These are phyloP conservation scores for Cerastis leucographa DNA, from an alignment of 2,888 invertebrate species.

Conservation along the genomic window DNA sequence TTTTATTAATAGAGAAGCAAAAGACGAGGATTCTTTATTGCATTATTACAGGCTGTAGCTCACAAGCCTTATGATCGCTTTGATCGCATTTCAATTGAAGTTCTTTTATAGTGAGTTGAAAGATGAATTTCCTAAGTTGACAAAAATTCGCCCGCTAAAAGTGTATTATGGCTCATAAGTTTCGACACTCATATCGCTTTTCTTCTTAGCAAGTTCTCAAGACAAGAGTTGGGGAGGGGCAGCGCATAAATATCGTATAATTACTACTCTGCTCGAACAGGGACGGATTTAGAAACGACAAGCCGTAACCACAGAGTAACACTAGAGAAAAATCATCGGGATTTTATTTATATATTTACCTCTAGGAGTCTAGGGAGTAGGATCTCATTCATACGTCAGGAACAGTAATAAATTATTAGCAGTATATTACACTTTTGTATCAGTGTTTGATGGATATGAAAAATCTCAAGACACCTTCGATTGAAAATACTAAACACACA, in stretches of 20 bases:
- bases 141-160: slow-evolving; percentile 61
- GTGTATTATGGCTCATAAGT: slow-evolving; percentile 69
- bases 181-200: slow-evolving; percentile 77
- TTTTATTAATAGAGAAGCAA: slow-evolving; percentile 58
- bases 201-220: slow-evolving; percentile 73
- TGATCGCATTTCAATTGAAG: slow-evolving; percentile 58
- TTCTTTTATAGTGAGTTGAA: slow-evolving; percentile 53
- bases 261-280: slow-evolving; percentile 78
- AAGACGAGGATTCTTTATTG: slow-evolving; percentile 53
- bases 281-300: slow-evolving; percentile 63
- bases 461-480: neutral
- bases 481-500: neutral
- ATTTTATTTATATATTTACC: neutral
- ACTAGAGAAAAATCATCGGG: neutral
- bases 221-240: slow-evolving; percentile 73
- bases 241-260: slow-evolving; percentile 84
- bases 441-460: neutral
- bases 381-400: neutral
- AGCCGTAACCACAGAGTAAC: neutral
- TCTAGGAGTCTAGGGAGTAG: neutral
- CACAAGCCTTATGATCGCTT: slow-evolving; percentile 44
- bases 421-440: neutral
- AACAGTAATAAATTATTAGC: slow-evolving; percentile 5
- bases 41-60: slow-evolving; percentile 45
- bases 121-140: slow-evolving; percentile 61